Conservation (phyloP, 2,113 vertebrate genomes). For the Craseonycteris thonglongyai region DNA sequence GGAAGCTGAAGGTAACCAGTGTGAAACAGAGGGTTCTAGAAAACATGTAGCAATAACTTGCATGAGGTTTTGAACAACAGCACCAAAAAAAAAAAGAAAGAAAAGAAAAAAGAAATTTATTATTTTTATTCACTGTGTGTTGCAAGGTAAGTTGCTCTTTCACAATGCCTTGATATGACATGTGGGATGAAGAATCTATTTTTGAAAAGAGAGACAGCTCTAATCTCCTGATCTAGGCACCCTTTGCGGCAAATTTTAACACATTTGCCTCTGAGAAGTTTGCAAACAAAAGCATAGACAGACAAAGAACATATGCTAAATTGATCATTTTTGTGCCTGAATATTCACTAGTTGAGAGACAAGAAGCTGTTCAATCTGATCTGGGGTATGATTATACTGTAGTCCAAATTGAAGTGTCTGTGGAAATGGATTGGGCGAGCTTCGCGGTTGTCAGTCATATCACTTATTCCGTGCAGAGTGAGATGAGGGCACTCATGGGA, state of each 20-base stretch:
- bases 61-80: neutral
- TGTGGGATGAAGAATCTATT: neutral
- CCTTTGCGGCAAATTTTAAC: slow-evolving; percentile 12
- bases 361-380: slow-evolving; percentile 43
- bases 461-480: neutral
- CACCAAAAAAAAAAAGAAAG: neutral
- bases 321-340: slow-evolving; percentile 15
- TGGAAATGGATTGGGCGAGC: slow-evolving; percentile 40
- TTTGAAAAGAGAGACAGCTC: slow-evolving; percentile 24
- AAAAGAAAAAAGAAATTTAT: neutral
- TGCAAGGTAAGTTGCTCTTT: neutral
- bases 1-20: neutral
- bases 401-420: slow-evolving; percentile 58
- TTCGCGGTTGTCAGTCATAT: neutral
- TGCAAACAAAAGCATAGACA: slow-evolving; percentile 44
- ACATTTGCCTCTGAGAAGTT: slow-evolving; percentile 41
- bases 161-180: neutral
- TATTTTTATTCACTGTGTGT: neutral
- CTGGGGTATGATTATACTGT: slow-evolving; percentile 4
- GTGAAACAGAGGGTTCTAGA: neutral
- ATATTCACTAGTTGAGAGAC: neutral
- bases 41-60: neutral
- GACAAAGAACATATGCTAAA: slow-evolving; percentile 58
- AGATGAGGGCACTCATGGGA: slow-evolving; percentile 41
- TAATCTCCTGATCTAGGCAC: slow-evolving; percentile 42